A percentile compares a stretch with the other conserved stretches of the same genome.
phyloP scores from a whole-genome alignment of 2,888 invertebrate species.

The Pandemis corylana region DNA sequence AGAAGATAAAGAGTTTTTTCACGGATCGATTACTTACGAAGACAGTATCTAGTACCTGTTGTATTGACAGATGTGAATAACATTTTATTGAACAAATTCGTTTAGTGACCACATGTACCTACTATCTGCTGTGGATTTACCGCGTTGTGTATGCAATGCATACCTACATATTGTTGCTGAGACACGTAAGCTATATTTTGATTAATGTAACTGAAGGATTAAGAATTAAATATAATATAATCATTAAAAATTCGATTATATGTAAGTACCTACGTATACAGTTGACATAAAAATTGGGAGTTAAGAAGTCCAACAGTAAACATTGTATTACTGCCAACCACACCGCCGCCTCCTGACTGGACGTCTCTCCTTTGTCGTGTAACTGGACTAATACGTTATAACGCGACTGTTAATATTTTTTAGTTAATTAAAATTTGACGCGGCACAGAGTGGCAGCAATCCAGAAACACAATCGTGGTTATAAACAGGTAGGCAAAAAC shows the following conservation, averaged over 20 bases:
- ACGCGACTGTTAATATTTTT: slow-evolving; percentile 54
- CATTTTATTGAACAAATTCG: background rate
- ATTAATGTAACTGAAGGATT: background rate
- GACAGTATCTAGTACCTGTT: background rate
- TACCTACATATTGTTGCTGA: background rate
- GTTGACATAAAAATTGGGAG: too few species aligned
- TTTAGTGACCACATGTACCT: background rate
- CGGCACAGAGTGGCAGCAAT: slow-evolving; percentile 28
- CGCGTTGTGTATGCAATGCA: background rate
- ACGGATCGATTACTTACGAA: background rate
- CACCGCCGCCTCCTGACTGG: slow-evolving; percentile 35
- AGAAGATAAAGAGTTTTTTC: background rate
- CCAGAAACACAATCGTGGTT: background rate
- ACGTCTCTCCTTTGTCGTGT: slow-evolving; percentile 50
- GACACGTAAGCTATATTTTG: background rate
- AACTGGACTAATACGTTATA: slow-evolving; percentile 23
- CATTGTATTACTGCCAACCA: slow-evolving; percentile 50
- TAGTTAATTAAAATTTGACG: slow-evolving; percentile 60
- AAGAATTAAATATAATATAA: background rate
- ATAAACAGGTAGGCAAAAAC: slow-evolving; percentile 2
- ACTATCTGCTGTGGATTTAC: background rate
- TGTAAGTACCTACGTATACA: too few species aligned
- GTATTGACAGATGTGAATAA: background rate
- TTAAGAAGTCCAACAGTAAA: slow-evolving; percentile 4
- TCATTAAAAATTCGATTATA: background rate